These are phyloP conservation scores for Meleagris gallopavo DNA, from an alignment of 2,113 vertebrate genomes.

Conservation along the genomic window DNA sequence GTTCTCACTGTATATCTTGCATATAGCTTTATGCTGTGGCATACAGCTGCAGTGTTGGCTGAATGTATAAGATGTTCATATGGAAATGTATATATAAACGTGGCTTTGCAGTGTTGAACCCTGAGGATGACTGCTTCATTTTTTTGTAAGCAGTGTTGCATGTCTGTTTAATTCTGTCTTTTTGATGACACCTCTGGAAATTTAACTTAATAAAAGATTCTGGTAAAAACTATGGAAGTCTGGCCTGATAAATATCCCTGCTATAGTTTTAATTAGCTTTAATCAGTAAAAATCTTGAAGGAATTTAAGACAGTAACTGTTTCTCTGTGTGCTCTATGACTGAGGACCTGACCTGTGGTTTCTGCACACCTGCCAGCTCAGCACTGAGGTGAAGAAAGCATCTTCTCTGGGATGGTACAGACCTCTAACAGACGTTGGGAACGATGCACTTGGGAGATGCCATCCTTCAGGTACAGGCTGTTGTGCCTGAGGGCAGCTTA, in stretches of 20 bases:
- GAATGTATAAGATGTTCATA: constrained; percentile 30
- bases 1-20: background rate
- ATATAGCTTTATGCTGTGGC: background rate
- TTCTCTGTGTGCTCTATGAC: background rate
- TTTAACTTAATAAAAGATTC: constrained; percentile 39
- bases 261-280: background rate
- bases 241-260: background rate
- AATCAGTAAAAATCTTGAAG: background rate
- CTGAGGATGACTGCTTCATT: background rate
- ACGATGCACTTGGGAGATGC: background rate
- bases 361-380: background rate
- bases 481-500: background rate
- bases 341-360: background rate
- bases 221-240: background rate
- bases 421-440: accelerated
- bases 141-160: constrained; percentile 32
- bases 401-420: background rate
- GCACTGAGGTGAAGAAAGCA: background rate
- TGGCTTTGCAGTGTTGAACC: constrained; percentile 30
- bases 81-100: constrained; percentile 47
- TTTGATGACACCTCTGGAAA: constrained; percentile 30
- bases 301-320: background rate
- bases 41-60: background rate
- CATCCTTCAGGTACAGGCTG: background rate
- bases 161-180: constrained; percentile 48